Conservation (phyloP, 53 echinoderm and acorn worm species). For the Echinarachnius parma region DNA sequence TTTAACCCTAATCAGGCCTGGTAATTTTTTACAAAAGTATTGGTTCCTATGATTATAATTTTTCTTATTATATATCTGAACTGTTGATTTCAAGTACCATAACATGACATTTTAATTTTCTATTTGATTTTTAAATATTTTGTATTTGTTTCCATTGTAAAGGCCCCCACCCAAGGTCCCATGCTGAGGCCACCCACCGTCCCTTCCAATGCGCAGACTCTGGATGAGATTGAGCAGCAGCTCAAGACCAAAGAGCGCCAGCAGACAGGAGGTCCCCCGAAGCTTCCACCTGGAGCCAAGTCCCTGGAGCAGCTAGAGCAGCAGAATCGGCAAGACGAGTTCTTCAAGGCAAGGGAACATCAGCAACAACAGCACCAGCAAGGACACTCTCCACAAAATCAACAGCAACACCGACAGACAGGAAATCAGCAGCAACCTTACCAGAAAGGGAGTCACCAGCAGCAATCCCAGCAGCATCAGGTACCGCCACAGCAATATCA, state of each 20-base stretch:
- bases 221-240: constrained; percentile 42
- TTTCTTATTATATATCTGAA: no score
- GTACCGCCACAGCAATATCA: constrained; percentile 1
- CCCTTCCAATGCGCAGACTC: constrained; percentile 9
- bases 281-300: constrained; percentile 25
- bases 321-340: constrained; percentile 26
- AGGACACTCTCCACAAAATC: background rate
- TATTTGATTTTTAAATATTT: no score
- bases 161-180: constrained; percentile 30
- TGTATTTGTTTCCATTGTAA: no score
- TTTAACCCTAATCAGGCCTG: no score
- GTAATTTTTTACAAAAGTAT: no score
- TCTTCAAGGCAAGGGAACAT: no score
- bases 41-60: no score
- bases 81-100: no score
- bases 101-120: no score
- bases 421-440: background rate
- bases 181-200: constrained; percentile 27
- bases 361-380: constrained; percentile 6
- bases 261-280: constrained; percentile 5
- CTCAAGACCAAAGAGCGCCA: constrained; percentile 15
- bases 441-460: background rate
- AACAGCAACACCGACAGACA: background rate
- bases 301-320: constrained; percentile 28
- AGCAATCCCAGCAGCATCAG: constrained; percentile 22